Conservation (phyloP, 2,797 vertebrate species). For the Tragopan temminckii region DNA sequence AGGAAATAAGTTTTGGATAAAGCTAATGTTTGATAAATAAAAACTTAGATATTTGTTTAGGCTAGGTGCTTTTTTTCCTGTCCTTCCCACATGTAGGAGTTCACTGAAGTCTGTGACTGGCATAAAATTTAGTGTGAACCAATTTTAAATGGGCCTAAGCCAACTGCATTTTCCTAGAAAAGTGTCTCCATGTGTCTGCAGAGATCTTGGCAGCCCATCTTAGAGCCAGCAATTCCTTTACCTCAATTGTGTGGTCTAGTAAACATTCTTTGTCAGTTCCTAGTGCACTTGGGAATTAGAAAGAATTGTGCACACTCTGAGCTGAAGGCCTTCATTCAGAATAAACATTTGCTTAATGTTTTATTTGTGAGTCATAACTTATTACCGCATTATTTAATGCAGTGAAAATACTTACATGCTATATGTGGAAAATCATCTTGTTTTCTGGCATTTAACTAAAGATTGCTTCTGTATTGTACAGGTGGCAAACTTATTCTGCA, state of each 20-base stretch:
- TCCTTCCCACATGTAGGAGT: neutral
- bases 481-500: neutral
- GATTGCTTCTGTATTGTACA: neutral
- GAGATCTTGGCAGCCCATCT: neutral
- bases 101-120: neutral
- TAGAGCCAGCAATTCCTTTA: neutral
- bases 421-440: neutral
- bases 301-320: neutral
- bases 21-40: neutral
- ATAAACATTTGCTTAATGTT: neutral
- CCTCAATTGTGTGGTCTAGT: neutral
- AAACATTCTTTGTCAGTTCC: neutral
- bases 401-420: neutral
- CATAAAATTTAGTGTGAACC: neutral
- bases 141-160: neutral
- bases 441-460: neutral
- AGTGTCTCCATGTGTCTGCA: neutral
- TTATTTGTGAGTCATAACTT: slow-evolving; percentile 1
- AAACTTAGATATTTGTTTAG: neutral
- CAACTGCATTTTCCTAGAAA: neutral
- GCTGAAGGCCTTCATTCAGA: neutral
- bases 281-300: neutral
- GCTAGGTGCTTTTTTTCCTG: neutral
- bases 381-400: neutral
- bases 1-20: rapidly evolving